A percentile compares a stretch with the other conserved stretches of the same genome.
Conservation (phyloP, 2,797 vertebrate genomes). For the Eulemur albifrons region DNA sequence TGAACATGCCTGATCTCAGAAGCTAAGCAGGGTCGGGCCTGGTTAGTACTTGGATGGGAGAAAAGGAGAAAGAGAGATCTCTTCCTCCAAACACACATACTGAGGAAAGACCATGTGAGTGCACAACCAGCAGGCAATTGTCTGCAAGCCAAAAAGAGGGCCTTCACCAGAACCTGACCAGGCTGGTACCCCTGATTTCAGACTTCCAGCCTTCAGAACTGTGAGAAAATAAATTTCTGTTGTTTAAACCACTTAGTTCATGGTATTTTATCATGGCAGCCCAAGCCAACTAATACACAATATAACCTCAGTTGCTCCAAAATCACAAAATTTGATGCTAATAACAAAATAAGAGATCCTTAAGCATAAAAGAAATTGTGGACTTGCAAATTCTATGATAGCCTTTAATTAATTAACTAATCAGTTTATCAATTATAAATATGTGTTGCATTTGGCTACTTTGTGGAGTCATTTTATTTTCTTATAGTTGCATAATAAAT, state of each 20-base stretch:
- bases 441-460: background rate
- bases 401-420: constrained; percentile 22
- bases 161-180: background rate
- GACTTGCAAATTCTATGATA: background rate
- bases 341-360: background rate
- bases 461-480: background rate
- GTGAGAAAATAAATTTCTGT: background rate
- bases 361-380: background rate
- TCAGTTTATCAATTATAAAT: background rate
- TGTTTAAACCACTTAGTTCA: background rate
- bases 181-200: background rate
- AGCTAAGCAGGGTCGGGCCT: too few relatives aligned
- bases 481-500: background rate
- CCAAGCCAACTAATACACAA: background rate
- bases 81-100: background rate
- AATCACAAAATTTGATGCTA: background rate
- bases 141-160: background rate
- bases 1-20: too few relatives aligned
- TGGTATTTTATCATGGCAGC: background rate
- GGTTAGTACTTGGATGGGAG: too few relatives aligned
- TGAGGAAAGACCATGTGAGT: background rate
- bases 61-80: background rate
- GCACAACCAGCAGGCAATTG: background rate
- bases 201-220: background rate
- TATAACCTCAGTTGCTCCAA: background rate